These are phyloP conservation scores for Thermophis baileyi DNA, from an alignment of 2,113 vertebrate genomes.

Conservation along the genomic window DNA sequence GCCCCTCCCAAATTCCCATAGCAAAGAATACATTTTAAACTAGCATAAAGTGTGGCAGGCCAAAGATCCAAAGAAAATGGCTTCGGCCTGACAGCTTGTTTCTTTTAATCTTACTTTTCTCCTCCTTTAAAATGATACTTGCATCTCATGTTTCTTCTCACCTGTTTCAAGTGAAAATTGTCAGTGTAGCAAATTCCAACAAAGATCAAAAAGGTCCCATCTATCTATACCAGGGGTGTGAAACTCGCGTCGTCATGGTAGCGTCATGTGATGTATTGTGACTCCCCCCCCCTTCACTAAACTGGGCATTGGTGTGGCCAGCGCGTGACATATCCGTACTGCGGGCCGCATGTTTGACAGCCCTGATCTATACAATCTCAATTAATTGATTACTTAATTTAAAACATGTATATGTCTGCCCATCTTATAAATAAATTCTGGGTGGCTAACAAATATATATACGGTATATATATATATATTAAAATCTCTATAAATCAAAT, in stretches of 20 bases:
- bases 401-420: background rate
- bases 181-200: background rate
- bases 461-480: background rate
- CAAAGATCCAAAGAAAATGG: too few relatives aligned
- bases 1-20: too few relatives aligned
- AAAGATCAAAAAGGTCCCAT: background rate
- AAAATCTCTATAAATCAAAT: background rate
- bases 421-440: background rate
- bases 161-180: background rate
- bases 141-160: background rate
- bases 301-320: accelerated
- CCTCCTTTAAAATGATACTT: background rate
- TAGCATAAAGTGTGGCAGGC: too few relatives aligned
- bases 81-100: too few relatives aligned
- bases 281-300: too few relatives aligned
- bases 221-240: too few relatives aligned
- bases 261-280: too few relatives aligned
- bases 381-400: background rate
- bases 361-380: too few relatives aligned
- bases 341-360: too few relatives aligned
- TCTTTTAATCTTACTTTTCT: background rate
- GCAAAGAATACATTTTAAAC: too few relatives aligned
- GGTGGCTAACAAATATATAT: background rate
- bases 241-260: too few relatives aligned
- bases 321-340: too few relatives aligned